phyloP scores from a whole-genome alignment of 2,888 invertebrate species.

The Cantharis flavilabris region DNA sequence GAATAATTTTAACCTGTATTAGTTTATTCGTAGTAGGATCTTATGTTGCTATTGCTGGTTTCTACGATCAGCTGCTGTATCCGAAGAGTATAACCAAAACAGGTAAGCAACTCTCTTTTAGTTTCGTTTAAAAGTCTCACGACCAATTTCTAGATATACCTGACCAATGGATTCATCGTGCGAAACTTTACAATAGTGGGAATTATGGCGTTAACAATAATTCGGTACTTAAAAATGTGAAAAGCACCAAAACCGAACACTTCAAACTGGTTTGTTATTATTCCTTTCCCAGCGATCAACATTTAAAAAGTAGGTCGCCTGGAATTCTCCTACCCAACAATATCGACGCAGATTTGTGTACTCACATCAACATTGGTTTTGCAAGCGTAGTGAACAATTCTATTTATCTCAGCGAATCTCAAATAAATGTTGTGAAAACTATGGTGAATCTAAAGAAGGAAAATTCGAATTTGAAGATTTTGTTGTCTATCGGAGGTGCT shows the following conservation, averaged over 20 bases:
- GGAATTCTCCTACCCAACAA: slow-evolving; percentile 59
- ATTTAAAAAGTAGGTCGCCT: slow-evolving; percentile 33
- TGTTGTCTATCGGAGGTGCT: slow-evolving; percentile 75
- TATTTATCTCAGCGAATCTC: slow-evolving; percentile 59
- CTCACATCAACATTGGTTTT: slow-evolving; percentile 82
- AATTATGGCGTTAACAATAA: slow-evolving; percentile 26
- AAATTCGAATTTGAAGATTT: slow-evolving; percentile 72
- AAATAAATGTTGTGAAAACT: slow-evolving; percentile 37
- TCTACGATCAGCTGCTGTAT: slow-evolving; percentile 11
- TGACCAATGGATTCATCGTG: slow-evolving; percentile 40
- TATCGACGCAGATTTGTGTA: slow-evolving; percentile 76
- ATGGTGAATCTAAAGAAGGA: slow-evolving; percentile 59
- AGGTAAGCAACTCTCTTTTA: neutral
- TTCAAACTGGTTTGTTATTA: slow-evolving; percentile 71
- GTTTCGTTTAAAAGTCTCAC: neutral
- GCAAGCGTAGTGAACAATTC: slow-evolving; percentile 66
- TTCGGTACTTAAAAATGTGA: slow-evolving; percentile 29
- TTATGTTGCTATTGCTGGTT: slow-evolving; percentile 15
- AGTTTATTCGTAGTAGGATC: slow-evolving; percentile 12
- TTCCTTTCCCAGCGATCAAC: slow-evolving; percentile 56
- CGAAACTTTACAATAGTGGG: slow-evolving; percentile 41
- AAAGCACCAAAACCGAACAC: slow-evolving; percentile 19
- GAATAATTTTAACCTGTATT: neutral
- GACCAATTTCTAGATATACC: slow-evolving; percentile 36
- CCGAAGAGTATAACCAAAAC: neutral